Conservation (phyloP, 2,797 vertebrate genomes). For the Amniataba percoides region DNA sequence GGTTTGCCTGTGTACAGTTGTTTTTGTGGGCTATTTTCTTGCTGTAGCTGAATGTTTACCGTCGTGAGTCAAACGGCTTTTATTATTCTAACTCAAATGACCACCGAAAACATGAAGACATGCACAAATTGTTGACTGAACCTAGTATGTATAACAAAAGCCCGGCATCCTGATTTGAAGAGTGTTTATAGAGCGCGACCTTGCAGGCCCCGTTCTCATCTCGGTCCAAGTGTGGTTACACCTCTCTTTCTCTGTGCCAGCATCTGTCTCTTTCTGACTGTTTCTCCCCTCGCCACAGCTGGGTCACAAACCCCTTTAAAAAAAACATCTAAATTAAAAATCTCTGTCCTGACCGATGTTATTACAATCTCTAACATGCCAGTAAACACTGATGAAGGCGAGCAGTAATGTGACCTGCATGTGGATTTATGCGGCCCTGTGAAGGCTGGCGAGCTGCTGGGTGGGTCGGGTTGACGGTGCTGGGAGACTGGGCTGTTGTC, state of each 20-base stretch:
- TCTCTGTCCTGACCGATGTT: conserved; percentile 84
- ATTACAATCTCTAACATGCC: conserved; percentile 85
- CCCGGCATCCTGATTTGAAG: conserved; percentile 75
- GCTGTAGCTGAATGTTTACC: conserved; percentile 72
- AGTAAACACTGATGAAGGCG: conserved; percentile 87
- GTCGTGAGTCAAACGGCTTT: conserved; percentile 73
- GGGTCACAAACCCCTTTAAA: conserved; percentile 63
- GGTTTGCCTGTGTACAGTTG: conserved; percentile 54
- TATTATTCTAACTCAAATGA: conserved; percentile 79
- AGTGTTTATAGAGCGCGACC: conserved; percentile 81
- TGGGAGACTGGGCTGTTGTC: conserved; percentile 83
- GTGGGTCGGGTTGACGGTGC: conserved; percentile 62
- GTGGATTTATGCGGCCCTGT: conserved; percentile 72
- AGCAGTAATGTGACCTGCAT: conserved; percentile 84
- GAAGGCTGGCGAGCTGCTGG: conserved; percentile 67
- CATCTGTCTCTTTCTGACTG: conserved; percentile 71
- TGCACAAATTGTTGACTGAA: conserved; percentile 77
- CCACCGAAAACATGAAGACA: conserved; percentile 76
- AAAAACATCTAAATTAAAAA: conserved; percentile 80
- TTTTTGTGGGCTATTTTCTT: conserved; percentile 64
- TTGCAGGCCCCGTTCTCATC: conserved; percentile 75
- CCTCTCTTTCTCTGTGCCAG: conserved; percentile 72
- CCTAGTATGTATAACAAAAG: conserved; percentile 75
- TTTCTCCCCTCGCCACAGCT: conserved; percentile 68
- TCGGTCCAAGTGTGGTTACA: conserved; percentile 77